Base-by-base conservation (phyloP, 2,797 vertebrate species). In the Eidolon dupreanum region DNA sequence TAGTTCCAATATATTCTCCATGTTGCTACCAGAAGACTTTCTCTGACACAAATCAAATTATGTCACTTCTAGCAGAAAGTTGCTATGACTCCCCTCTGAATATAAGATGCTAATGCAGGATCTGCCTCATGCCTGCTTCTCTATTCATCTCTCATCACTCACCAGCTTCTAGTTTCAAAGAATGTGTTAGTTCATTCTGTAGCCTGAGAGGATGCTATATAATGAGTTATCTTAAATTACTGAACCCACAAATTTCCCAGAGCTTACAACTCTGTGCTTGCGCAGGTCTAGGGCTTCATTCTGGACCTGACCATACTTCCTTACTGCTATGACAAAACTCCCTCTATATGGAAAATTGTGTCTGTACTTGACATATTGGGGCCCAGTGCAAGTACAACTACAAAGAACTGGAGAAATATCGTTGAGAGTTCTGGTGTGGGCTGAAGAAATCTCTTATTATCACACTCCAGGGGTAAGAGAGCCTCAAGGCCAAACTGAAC, bases 391-490 rank as follows among this genome's bases (percentile, higher is more conserved):
- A 38, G 55, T 10, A 82, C 31, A 78, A 33, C 26, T 55, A 26
- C 31, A 36, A 84, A 96, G 55, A 84, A 41, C 90, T 97, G 31
- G 53, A 83, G n/a, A 93, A 93, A 88, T 43, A 70, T 12, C 51
- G 53, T 82, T 89, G 74, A 46, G 28, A 74, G 71, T 90, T 91
- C 63, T 79, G 43, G 11, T 93, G 33, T 49, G 24, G 38, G 24
- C 41, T 74, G 15, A 51, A 86, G 33, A 96, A 68, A 66, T 78
- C 3, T 83, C 24, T 87, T 91, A 70, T 57, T 63, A 65, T 88
- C 17, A 10, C 4, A 66, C n/a, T 86, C 9, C 63, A 38, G 36
- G 22, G 7, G 68, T 81, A 65, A 81, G n/a, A 93, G 46, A 77
- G 28, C 78, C 38, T 74, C 26, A 38, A 5, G 7, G 22, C 33